These are phyloP conservation scores for Hycleus phaleratus DNA, from an alignment of 1,140 invertebrate genomes.

Conservation along the genomic window DNA sequence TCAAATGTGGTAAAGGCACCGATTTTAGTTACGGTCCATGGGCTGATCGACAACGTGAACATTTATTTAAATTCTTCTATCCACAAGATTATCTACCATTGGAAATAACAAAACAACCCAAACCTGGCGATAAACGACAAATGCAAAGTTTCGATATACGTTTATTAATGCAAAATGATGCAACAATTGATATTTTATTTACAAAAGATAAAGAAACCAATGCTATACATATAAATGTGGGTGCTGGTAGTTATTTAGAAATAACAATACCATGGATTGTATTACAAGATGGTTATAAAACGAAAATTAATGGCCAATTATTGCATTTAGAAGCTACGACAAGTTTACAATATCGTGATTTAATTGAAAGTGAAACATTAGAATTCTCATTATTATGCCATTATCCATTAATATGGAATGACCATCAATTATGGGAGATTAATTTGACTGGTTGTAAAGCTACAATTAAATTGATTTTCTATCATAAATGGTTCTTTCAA, in stretches of 20 bases:
- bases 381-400: constrained; percentile 82
- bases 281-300: constrained; percentile 70
- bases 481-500: constrained; percentile 89
- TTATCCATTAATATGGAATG: constrained; percentile 91
- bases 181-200: constrained; percentile 91
- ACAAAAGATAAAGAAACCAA: constrained; percentile 96
- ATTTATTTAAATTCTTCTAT: constrained; percentile 94
- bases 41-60: constrained; percentile 93
- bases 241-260: constrained; percentile 89
- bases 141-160: constrained; percentile 90
- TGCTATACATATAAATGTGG: constrained; percentile 89
- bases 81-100: constrained; percentile 79
- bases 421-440: constrained; percentile 86
- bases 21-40: constrained; percentile 98
- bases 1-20: constrained; percentile 91
- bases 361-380: constrained; percentile 89
- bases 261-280: constrained; percentile 93
- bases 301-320: constrained; percentile 86
- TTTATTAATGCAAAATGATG: constrained; percentile 81
- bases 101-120: constrained; percentile 65
- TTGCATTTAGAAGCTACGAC: constrained; percentile 91
- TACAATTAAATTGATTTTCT: constrained; percentile 83
- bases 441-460: constrained; percentile 90
- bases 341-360: constrained; percentile 83
- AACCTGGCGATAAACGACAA: constrained; percentile 78